Evolutionary conservation across 2,888 invertebrate species (phyloP).

Genomic region (Dolichopus griseipennis): DNA sequence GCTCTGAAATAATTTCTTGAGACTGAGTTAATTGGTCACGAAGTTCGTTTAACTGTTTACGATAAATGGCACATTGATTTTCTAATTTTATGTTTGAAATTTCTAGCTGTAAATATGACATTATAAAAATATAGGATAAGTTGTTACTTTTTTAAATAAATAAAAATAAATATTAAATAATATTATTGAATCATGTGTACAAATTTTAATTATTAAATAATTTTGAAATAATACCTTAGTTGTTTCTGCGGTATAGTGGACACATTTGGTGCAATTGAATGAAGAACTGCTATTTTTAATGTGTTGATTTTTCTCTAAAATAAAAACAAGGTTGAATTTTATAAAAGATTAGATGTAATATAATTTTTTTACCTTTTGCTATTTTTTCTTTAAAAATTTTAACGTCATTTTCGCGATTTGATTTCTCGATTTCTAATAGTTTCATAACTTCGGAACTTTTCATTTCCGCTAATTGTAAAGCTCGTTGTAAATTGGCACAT

Average conservation of each 20-base stretch:
- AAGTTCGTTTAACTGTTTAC: conserved; percentile 33
- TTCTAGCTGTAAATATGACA: conserved; percentile 32
- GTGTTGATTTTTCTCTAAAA: neutral
- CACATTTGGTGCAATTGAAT: neutral
- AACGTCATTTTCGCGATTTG: conserved; percentile 34
- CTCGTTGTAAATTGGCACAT: conserved; percentile 47
- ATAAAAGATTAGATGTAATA: neutral
- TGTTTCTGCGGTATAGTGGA: neutral
- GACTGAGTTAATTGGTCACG: conserved; percentile 35
- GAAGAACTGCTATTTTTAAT: neutral
- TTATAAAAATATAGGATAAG: conserved; percentile 7
- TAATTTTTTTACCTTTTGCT: conserved; percentile 32
- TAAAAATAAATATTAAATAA: no score
- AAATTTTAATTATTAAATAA: neutral
- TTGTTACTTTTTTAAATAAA: no score
- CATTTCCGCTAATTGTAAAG: conserved; percentile 34
- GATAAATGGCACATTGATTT: conserved; percentile 30
- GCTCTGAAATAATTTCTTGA: conserved; percentile 31
- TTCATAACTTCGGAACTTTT: conserved; percentile 39
- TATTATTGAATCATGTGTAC: no score
- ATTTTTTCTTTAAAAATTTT: conserved; percentile 29
- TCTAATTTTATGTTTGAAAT: conserved; percentile 36
- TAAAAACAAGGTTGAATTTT: neutral
- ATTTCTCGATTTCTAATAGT: conserved; percentile 49
- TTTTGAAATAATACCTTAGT: neutral